Evolutionary conservation across 1,140 invertebrate genomes (phyloP).

Genomic region (Pseudoatta argentina): DNA sequence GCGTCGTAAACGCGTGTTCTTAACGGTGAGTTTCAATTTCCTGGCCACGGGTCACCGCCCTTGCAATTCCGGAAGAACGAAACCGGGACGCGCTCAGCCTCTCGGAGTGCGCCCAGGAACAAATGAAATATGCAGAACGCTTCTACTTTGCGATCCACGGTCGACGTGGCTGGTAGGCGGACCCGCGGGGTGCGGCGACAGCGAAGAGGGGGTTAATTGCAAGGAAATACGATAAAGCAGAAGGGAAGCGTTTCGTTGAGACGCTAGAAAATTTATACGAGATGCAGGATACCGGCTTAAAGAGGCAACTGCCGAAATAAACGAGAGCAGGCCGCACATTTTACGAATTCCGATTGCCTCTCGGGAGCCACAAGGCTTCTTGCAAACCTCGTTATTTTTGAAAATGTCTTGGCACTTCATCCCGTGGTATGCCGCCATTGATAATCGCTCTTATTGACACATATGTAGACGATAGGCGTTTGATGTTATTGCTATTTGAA

Average conservation of each 20-base stretch:
- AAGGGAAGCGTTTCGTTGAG: constrained; percentile 71
- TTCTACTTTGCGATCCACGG: constrained; percentile 55
- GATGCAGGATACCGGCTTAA: constrained; percentile 17
- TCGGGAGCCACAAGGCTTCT: constrained; percentile 1
- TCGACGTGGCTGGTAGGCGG: constrained; percentile 8
- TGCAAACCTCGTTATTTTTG: constrained; percentile 39
- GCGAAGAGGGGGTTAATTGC: constrained; percentile 72
- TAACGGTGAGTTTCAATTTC: constrained; percentile 67
- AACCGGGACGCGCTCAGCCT: constrained; percentile 23
- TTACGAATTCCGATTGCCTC: constrained; percentile 68
- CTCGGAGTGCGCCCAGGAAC: constrained; percentile 28
- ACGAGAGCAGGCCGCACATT: constrained; percentile 49
- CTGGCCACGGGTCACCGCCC: constrained; percentile 58
- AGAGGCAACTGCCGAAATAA: constrained; percentile 59
- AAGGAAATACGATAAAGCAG: constrained; percentile 76
- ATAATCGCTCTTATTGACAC: not conserved
- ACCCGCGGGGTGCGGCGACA: constrained; percentile 29
- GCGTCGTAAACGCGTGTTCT: constrained; percentile 36
- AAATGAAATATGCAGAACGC: constrained; percentile 74
- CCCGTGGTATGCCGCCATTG: not conserved
- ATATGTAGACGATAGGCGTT: not conserved
- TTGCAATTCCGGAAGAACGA: constrained; percentile 41
- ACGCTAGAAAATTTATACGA: constrained; percentile 74
- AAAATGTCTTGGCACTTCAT: not conserved
- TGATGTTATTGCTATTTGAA: not conserved